These are phyloP conservation scores for Acromyrmex echinatior DNA, from an alignment of 1,140 invertebrate genomes.

Conservation along the genomic window DNA sequence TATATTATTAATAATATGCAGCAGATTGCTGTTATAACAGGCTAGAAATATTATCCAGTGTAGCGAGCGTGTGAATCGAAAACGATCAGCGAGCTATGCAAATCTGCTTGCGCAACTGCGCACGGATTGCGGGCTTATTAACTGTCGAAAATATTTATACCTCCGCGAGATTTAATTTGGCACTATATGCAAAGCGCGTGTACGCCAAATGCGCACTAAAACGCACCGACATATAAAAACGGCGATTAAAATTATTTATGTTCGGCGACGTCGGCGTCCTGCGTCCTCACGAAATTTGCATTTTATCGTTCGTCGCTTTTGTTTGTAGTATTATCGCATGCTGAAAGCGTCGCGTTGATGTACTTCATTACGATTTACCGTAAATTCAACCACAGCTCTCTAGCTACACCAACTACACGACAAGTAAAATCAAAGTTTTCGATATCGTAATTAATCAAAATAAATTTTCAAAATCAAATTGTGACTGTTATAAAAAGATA, in stretches of 20 bases:
- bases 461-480: constrained; percentile 2
- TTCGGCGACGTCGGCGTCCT: constrained; percentile 11
- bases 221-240: constrained; percentile 62
- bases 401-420: not conserved
- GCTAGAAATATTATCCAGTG: constrained; percentile 6
- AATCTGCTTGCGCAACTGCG: constrained; percentile 24
- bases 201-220: constrained; percentile 34
- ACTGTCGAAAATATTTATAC: constrained; percentile 48
- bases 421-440: not conserved
- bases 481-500: not conserved
- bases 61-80: constrained; percentile 34
- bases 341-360: constrained; percentile 46
- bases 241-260: constrained; percentile 65
- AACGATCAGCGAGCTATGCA: constrained; percentile 1
- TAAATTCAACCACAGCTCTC: constrained; percentile 32
- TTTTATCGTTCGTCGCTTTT: constrained; percentile 61
- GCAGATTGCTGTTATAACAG: constrained; percentile 22
- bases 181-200: constrained; percentile 43
- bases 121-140: constrained; percentile 17
- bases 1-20: not conserved
- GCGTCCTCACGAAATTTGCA: constrained; percentile 57
- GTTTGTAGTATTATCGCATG: constrained; percentile 56
- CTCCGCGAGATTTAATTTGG: constrained; percentile 43
- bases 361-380: constrained; percentile 58
- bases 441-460: constrained; percentile 17